phyloP scores from a whole-genome alignment of 2,113 vertebrate genomes.

The Cervus canadensis region DNA sequence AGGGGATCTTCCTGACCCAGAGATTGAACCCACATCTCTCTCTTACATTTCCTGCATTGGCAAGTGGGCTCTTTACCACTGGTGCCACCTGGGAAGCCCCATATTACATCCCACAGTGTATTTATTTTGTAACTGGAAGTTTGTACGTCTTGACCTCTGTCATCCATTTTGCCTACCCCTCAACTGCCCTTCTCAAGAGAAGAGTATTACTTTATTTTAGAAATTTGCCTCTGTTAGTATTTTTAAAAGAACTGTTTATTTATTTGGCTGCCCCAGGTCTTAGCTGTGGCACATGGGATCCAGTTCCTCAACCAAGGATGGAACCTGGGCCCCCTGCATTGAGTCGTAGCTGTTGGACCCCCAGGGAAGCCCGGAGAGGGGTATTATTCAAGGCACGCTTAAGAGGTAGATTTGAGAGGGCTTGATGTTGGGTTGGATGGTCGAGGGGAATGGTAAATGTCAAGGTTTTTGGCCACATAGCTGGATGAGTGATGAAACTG shows the following conservation, averaged over 20 bases:
- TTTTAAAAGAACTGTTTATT: not conserved
- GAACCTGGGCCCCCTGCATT: not conserved
- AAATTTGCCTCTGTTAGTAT: not conserved
- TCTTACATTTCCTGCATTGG: not conserved
- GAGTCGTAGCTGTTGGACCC: not conserved
- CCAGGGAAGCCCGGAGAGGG: not conserved
- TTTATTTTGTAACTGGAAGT: not conserved
- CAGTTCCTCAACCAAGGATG: not conserved
- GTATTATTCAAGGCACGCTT: not conserved
- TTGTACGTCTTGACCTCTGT: not conserved
- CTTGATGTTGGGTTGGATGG: not conserved
- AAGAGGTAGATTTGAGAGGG: not conserved
- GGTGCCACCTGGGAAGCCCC: not conserved
- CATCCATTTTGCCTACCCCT: not conserved
- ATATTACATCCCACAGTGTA: not conserved
- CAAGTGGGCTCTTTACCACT: not conserved
- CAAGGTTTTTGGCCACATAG: not conserved
- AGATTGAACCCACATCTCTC: not conserved
- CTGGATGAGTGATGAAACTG: not conserved
- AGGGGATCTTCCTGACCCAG: not conserved
- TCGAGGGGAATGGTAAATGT: not conserved
- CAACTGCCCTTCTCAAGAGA: not conserved
- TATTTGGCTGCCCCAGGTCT: not conserved
- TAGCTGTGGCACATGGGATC: not conserved
- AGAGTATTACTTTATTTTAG: not conserved